Percentiles rank a stretch among this genome's conserved stretches.
phyloP scores from a whole-genome alignment of 2,888 invertebrate species.

The Ephialtes manifestator region DNA sequence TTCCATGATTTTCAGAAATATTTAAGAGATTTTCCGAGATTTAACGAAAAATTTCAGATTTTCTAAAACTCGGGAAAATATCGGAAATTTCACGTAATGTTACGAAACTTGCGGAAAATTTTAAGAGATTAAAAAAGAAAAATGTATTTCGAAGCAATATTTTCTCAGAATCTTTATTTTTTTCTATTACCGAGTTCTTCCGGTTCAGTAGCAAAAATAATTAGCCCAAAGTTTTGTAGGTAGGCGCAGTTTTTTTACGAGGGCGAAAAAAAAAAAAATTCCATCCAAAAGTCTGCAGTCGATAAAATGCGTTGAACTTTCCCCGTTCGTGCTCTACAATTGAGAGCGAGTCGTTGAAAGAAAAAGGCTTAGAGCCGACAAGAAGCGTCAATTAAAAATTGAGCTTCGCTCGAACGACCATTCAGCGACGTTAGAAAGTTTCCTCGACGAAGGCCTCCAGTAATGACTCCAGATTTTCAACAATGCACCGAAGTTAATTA shows the following conservation, averaged over 20 bases:
- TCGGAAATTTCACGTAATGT: too few relatives aligned
- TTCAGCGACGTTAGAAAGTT: slow-evolving; percentile 10
- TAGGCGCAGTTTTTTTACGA: background rate
- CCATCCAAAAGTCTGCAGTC: background rate
- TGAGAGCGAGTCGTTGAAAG: background rate
- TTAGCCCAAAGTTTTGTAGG: background rate
- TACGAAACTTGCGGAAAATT: too few relatives aligned
- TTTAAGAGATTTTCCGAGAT: too few relatives aligned
- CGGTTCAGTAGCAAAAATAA: background rate
- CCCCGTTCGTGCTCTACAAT: background rate
- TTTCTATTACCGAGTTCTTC: background rate
- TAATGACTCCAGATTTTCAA: background rate
- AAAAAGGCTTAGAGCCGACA: background rate
- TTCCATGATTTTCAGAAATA: too few relatives aligned
- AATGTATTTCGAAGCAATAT: background rate
- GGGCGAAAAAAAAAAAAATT: background rate
- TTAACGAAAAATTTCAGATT: too few relatives aligned
- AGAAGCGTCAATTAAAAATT: slow-evolving; percentile 69
- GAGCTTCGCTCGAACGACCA: slow-evolving; percentile 18
- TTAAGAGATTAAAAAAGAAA: too few relatives aligned
- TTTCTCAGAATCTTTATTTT: background rate
- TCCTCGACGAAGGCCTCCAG: slow-evolving; percentile 33
- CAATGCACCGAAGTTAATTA: slow-evolving; percentile 1
- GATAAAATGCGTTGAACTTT: background rate
- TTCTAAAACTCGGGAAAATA: too few relatives aligned